Percentiles rank a stretch among this genome's conserved stretches.
These are phyloP conservation scores for Emydocephalus ijimae DNA, from an alignment of 2,113 vertebrate genomes.

Conservation along the genomic window DNA sequence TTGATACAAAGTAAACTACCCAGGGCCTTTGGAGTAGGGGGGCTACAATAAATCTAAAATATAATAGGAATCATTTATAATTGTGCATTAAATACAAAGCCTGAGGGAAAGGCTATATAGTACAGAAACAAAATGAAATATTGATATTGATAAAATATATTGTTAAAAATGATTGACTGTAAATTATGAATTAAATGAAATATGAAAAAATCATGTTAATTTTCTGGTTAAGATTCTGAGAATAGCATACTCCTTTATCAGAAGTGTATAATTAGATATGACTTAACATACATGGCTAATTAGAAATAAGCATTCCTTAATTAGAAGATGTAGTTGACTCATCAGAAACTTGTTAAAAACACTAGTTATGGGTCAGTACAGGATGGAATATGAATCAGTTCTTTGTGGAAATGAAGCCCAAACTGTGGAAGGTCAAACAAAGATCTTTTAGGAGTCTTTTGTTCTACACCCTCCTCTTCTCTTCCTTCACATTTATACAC, in stretches of 20 bases:
- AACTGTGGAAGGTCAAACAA: not conserved
- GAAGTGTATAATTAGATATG: not conserved
- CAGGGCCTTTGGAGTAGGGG: not conserved
- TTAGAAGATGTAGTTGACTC: not conserved
- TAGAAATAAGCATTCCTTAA: not conserved
- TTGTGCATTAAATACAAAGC: not conserved
- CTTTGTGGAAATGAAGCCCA: not conserved
- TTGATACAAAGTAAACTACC: not conserved
- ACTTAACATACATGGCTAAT: not conserved
- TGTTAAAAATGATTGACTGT: not conserved
- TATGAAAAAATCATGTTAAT: not conserved
- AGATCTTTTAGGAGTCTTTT: not conserved
- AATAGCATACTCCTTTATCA: not conserved
- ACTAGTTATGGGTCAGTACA: not conserved
- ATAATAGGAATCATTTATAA: not conserved
- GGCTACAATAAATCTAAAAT: not conserved
- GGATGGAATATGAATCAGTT: not conserved
- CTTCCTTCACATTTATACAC: not conserved
- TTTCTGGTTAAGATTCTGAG: not conserved
- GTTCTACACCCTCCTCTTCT: not conserved
- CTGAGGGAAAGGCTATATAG: not conserved
- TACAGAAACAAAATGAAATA: not conserved
- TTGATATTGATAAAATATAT: not conserved
- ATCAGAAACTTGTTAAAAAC: not conserved
- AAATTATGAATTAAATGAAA: not conserved